Conservation (phyloP, 2,888 invertebrate species). For the Crematogaster levior region DNA sequence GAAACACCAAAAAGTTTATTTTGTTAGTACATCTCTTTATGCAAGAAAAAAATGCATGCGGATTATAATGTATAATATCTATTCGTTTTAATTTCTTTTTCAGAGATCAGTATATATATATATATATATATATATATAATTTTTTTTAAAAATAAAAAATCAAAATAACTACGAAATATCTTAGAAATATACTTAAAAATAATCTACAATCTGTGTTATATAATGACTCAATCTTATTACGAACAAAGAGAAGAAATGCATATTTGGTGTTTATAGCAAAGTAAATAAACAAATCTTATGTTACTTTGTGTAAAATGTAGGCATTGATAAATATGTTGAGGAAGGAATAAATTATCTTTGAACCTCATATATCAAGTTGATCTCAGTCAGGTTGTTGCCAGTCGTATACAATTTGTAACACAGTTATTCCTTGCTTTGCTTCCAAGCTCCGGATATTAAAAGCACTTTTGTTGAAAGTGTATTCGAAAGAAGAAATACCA, state of each 20-base stretch:
- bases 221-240: background rate
- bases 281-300: background rate
- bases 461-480: background rate
- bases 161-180: background rate
- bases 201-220: background rate
- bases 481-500: slow-evolving; percentile 17
- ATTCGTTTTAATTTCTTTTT: background rate
- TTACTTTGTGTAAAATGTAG: background rate
- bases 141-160: background rate
- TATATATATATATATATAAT: no score
- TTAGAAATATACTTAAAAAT: background rate
- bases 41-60: background rate
- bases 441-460: slow-evolving; percentile 14
- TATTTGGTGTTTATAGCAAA: background rate
- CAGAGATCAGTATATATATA: background rate
- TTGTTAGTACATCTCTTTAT: background rate
- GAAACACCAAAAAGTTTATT: background rate
- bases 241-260: background rate
- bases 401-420: slow-evolving; percentile 15
- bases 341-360: background rate
- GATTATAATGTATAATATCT: background rate
- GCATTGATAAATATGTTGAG: background rate
- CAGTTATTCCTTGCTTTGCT: background rate
- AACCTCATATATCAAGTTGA: background rate
- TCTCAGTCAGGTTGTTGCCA: background rate